Percentiles rank a stretch among this genome's conserved stretches.
phyloP scores from a whole-genome alignment of 2,113 vertebrate genomes.

The Thalassarche chlororhynchos region DNA sequence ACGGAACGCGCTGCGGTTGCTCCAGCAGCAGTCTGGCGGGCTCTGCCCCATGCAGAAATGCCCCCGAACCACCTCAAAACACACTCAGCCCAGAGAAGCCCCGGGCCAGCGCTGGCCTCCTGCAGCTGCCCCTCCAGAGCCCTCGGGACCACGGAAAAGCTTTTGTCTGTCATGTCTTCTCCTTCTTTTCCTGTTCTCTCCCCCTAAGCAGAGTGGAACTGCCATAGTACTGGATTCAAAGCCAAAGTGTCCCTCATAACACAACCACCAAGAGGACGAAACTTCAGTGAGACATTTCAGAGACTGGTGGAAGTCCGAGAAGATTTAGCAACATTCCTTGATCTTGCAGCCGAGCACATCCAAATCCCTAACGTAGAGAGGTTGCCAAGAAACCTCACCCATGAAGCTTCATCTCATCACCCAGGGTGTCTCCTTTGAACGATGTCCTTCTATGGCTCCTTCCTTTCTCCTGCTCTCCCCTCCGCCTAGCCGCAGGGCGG shows the following conservation, averaged over 20 bases:
- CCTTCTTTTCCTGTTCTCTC: background rate
- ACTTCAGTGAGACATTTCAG: background rate
- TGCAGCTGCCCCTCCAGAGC: rapidly evolving
- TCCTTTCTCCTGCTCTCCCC: background rate
- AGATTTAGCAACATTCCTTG: background rate
- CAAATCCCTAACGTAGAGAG: background rate
- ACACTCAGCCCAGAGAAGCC: background rate
- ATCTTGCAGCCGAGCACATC: background rate
- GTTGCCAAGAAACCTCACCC: background rate
- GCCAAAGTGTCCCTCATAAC: too few species aligned
- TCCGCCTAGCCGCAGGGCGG: background rate
- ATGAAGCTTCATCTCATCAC: background rate
- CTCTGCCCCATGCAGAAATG: background rate
- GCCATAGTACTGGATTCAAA: background rate
- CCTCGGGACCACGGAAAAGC: background rate
- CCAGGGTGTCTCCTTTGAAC: background rate
- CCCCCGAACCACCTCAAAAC: background rate
- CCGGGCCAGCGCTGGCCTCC: background rate
- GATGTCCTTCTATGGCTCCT: rapidly evolving
- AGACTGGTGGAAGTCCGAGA: background rate
- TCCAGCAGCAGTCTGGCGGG: background rate
- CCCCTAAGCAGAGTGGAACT: background rate
- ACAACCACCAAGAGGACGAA: too few species aligned
- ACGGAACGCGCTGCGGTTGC: rapidly evolving
- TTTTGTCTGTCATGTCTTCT: background rate